Conservation (phyloP, 2,797 vertebrate species). For the Lacerta agilis region DNA sequence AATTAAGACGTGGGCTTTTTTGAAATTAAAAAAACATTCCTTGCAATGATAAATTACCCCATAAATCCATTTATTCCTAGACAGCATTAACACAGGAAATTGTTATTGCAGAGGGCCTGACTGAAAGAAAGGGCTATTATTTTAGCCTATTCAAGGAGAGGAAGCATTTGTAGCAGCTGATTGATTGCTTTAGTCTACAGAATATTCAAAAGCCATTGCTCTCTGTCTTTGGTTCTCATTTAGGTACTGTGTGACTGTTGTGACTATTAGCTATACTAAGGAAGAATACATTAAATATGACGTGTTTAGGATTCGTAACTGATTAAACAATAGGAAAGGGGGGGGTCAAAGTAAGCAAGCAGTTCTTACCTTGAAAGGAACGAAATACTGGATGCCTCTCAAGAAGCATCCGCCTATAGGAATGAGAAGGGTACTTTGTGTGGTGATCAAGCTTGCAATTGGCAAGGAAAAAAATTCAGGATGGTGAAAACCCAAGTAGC, state of each 20-base stretch:
- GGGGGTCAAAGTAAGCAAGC: neutral
- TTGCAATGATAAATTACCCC: rapidly evolving
- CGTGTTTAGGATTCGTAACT: neutral
- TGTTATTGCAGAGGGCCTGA: constrained; percentile 1
- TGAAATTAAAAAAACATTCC: neutral
- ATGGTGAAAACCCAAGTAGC: neutral
- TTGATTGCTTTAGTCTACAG: constrained; percentile 36
- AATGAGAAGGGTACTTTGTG: neutral
- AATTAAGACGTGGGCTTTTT: neutral
- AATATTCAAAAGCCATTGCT: neutral
- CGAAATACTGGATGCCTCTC: neutral
- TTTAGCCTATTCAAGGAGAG: constrained; percentile 37
- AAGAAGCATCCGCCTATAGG: neutral
- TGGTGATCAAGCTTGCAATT: neutral
- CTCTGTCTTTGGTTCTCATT: constrained; percentile 6
- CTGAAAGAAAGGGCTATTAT: constrained; percentile 45
- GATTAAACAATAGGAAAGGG: neutral
- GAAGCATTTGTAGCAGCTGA: constrained; percentile 41
- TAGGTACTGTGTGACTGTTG: neutral
- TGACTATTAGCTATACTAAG: neutral
- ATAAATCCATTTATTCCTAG: constrained; percentile 2
- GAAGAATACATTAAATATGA: constrained; percentile 2
- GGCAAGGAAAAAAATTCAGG: neutral
- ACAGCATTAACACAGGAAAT: constrained; percentile 40
- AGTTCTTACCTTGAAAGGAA: neutral